Base-by-base conservation (phyloP, 2,113 vertebrate genomes). In the Peromyscus leucopus region DNA sequence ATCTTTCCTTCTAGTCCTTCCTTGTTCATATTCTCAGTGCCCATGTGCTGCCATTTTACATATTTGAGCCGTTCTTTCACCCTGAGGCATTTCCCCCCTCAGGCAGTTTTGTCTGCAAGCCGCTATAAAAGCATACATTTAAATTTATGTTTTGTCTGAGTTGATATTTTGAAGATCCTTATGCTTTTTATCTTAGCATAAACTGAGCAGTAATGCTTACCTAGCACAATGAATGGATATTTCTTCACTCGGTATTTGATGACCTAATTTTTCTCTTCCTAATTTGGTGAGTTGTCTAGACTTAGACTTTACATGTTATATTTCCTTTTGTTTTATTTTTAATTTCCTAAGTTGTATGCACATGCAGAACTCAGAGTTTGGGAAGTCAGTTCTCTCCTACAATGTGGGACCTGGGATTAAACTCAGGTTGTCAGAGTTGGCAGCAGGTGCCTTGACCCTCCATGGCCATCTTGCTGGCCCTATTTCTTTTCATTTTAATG, bases 141-240 rank as follows among this genome's bases (percentile, higher is more conserved):
- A 46, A 57, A 61, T 94, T 83, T 80, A 61, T 8, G 59, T 90
- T 63, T 24, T 94, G 42, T 83, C 42, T 61, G 63, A 39, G 46
- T 90, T 57, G 84, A 59, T 11, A 57, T 82, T 90, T 71, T 83
- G 92, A 91, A 69, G 72, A 89, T 92, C 16, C n/a, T 95, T 87
- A 36, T 82, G 10, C 63, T 92, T 94, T 31, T 85, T 15, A 51
- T 93, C 67, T 80, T 83, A 67, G 0, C 10, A 89, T 79, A 75
- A 71, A 39, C 11, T 72, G 11, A 90, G 4, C 61, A 39, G 0
- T n/a, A 71, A 22, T 46, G 42, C 46, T 48, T 48, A 48, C 57
- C 36, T 93, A 57, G 42, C 39, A 76, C 10, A 71, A 0, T 86
- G 86, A 61, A 7, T 65, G 90, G 87, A 2, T 57, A 63, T 16